Percentiles rank a stretch among this genome's conserved stretches.
Conservation (phyloP, 2,888 invertebrate species). For the Dynastes tityus region DNA sequence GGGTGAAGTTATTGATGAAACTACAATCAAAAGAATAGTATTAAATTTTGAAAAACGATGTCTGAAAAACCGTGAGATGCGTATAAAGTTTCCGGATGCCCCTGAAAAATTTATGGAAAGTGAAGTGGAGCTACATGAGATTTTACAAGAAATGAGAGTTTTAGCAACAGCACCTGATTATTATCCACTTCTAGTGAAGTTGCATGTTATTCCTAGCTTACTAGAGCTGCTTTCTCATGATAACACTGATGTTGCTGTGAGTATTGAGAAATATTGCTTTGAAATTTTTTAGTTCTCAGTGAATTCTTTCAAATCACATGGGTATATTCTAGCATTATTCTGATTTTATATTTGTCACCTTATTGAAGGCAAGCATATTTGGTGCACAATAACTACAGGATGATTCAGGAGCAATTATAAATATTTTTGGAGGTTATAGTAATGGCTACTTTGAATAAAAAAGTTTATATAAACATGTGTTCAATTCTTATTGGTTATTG, state of each 20-base stretch:
- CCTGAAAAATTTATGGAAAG: conserved; percentile 99
- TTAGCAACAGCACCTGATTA: conserved; percentile 96
- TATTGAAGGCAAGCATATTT: too few species aligned
- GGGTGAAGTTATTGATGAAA: conserved; percentile 92
- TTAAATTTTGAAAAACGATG: conserved; percentile 95
- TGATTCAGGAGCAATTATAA: too few species aligned
- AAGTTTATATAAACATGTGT: too few species aligned
- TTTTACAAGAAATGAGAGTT: conserved; percentile 90
- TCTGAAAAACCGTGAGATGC: conserved; percentile 95
- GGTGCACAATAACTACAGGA: too few species aligned
- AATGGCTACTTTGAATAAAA: too few species aligned
- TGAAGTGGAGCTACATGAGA: conserved; percentile 84
- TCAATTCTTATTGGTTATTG: too few species aligned
- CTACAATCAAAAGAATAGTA: conserved; percentile 89
- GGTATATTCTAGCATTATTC: too few species aligned
- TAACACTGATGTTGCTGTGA: conserved; percentile 87
- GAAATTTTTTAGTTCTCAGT: not conserved
- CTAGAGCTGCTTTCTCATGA: conserved; percentile 95
- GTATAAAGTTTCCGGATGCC: conserved; percentile 97
- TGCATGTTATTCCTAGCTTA: conserved; percentile 92
- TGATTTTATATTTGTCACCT: too few species aligned
- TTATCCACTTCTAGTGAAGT: conserved; percentile 91
- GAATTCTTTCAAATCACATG: too few species aligned
- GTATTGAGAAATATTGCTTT: conserved; percentile 50
- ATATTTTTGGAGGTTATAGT: too few species aligned